These are phyloP conservation scores for Teleopsis dalmanni DNA, from an alignment of 1,140 invertebrate species.

Conservation along the genomic window DNA sequence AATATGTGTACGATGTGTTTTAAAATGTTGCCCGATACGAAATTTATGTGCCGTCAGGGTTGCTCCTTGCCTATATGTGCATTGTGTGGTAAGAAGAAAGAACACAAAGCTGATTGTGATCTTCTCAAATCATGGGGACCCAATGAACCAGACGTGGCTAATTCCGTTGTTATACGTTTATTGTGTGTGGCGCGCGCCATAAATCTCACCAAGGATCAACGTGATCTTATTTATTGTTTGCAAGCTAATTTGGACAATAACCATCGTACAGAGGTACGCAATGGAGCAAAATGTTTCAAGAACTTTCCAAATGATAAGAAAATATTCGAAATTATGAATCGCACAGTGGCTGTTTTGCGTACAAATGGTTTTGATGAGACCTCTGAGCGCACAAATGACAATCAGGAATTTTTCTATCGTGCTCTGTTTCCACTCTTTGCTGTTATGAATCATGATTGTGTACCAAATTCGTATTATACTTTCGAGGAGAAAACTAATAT, in stretches of 20 bases:
- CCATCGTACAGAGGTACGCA: slow-evolving; percentile 53
- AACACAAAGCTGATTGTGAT: slow-evolving; percentile 54
- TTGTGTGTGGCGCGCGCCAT: slow-evolving; percentile 54
- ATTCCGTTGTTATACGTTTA: slow-evolving; percentile 49
- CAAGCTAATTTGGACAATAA: slow-evolving; percentile 50
- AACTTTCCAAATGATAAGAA: slow-evolving; percentile 48
- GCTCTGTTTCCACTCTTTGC: slow-evolving; percentile 66
- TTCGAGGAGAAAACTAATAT: slow-evolving; percentile 51
- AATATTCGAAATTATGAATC: slow-evolving; percentile 38
- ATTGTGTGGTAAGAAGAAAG: slow-evolving; percentile 50
- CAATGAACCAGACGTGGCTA: slow-evolving; percentile 49
- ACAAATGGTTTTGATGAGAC: slow-evolving; percentile 67
- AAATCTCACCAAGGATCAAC: slow-evolving; percentile 49
- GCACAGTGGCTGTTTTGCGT: slow-evolving; percentile 55
- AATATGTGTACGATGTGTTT: slow-evolving; percentile 36
- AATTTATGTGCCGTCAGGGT: slow-evolving; percentile 47
- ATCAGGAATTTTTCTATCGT: slow-evolving; percentile 51
- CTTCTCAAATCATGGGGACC: slow-evolving; percentile 49
- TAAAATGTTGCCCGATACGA: slow-evolving; percentile 40
- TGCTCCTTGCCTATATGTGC: slow-evolving; percentile 43
- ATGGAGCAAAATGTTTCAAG: slow-evolving; percentile 53
- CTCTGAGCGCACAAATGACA: slow-evolving; percentile 44
- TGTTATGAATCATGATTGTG: slow-evolving; percentile 68
- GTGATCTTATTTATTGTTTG: slow-evolving; percentile 49
- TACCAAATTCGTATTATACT: slow-evolving; percentile 64